A percentile compares a stretch with the other conserved stretches of the same genome.
phyloP scores from a whole-genome alignment of 1,140 invertebrate species.

The Tetraneura akinire region DNA sequence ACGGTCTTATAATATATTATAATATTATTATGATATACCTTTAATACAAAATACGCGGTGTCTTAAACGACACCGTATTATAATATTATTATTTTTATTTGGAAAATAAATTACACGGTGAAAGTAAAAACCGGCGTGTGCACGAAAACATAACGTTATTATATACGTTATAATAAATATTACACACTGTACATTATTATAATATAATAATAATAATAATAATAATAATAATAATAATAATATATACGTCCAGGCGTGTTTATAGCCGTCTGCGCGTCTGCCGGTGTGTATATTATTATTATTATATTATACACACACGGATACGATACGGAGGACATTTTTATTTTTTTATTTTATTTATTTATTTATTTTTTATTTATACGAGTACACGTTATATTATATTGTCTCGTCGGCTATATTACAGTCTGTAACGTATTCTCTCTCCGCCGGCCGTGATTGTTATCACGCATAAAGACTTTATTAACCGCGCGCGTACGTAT shows the following conservation, averaged over 20 bases:
- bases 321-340: no score
- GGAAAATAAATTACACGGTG: constrained; percentile 47
- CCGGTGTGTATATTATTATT: not conserved
- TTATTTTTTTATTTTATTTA: no score
- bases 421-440: not conserved
- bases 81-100: constrained; percentile 33
- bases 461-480: constrained; percentile 46
- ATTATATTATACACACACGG: no score
- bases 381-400: no score
- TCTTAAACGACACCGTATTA: not conserved
- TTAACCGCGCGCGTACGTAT: constrained; percentile 48
- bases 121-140: constrained; percentile 23
- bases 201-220: no score
- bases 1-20: no score
- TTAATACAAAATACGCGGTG: constrained; percentile 21
- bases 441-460: constrained; percentile 13
- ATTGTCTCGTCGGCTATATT: not conserved
- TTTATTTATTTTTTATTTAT: no score
- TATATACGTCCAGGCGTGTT: constrained; percentile 16
- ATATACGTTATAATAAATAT: no score
- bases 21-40: no score
- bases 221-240: no score
- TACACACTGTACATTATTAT: no score
- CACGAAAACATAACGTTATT: not conserved
- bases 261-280: constrained; percentile 46